phyloP scores from a whole-genome alignment of 2,113 vertebrate genomes.

The Menura novaehollandiae region DNA sequence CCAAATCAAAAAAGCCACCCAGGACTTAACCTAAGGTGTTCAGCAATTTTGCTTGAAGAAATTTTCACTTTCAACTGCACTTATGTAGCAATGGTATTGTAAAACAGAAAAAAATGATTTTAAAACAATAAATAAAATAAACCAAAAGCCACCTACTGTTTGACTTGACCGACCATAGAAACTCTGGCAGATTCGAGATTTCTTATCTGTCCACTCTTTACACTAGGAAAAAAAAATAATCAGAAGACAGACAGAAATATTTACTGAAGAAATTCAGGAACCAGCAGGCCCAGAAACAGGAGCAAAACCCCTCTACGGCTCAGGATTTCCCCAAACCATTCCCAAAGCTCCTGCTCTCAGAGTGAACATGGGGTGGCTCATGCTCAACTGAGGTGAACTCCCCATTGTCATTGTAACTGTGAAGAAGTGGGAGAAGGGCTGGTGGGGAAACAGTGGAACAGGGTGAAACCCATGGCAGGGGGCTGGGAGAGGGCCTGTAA shows the following conservation, averaged over 20 bases:
- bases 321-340: not conserved
- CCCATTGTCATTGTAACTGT: fast-evolving
- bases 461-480: not conserved
- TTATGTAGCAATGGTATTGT: not conserved
- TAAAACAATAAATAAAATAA: not conserved
- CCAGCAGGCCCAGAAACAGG: not conserved
- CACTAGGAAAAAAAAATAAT: conserved; percentile 66
- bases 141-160: conserved; percentile 81
- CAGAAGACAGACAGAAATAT: not conserved
- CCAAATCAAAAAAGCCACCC: not conserved
- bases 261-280: not conserved
- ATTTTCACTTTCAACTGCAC: not conserved
- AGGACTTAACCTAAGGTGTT: not conserved
- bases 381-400: fast-evolving
- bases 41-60: not conserved
- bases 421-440: not conserved
- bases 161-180: conserved; percentile 97
- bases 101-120: not conserved
- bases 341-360: not conserved
- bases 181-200: conserved; percentile 94
- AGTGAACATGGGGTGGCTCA: not conserved
- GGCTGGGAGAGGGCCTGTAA: not conserved
- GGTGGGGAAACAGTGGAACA: not conserved
- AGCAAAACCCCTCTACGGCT: not conserved
- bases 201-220: conserved; percentile 97